Base-by-base conservation (phyloP, 2,888 invertebrate genomes). In the Arge pagana region DNA sequence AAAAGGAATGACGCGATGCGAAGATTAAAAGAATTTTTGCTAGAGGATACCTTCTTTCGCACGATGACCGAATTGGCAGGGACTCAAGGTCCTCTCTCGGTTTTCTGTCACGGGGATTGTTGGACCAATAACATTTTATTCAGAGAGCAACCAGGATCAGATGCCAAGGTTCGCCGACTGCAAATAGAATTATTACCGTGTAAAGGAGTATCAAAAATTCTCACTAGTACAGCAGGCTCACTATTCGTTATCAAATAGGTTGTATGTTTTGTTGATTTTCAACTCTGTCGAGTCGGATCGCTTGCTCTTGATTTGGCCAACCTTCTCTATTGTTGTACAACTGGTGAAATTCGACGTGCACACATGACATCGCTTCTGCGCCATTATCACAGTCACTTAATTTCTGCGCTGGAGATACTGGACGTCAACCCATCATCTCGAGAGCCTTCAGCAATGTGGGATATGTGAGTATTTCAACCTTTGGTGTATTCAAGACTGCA, bases 61-160 rank as follows among this genome's bases (percentile, higher is more conserved):
- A 82, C 81, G 21, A 88, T 88, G 88, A 80, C 86, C 52, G 80
- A 84, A 19, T 70, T 86, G 62, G 85, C 85, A 1, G 79, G 81
- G 2, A 80, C 83, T 0, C 80, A 80, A 59, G 85, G 87, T 31
- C 83, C 85, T 0, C 67, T 88, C 35, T 85, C 86, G 0, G 86
- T 88, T 2, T 85, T 88, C 58, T 84, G 86, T 48, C 88, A 88
- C 62, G 88, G 88, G 0, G 88, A 88, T 61, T 88, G 87, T 66
- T 88, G 88, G 88, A 87, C 86, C 0, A 88, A 88, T 64, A 88
- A 88, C 69, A 82, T 88, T 63, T 70, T 88, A 16, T 88, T 87
- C 65, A 79, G 81, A 58, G 84, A 85, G 58, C 79, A 61, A 13
- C 39, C 59, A 26, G 51, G 50, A 15, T 45, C 64, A 8, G 58